These are phyloP conservation scores for Calliopum simillimum DNA, from an alignment of 2,888 invertebrate species.

Conservation along the genomic window DNA sequence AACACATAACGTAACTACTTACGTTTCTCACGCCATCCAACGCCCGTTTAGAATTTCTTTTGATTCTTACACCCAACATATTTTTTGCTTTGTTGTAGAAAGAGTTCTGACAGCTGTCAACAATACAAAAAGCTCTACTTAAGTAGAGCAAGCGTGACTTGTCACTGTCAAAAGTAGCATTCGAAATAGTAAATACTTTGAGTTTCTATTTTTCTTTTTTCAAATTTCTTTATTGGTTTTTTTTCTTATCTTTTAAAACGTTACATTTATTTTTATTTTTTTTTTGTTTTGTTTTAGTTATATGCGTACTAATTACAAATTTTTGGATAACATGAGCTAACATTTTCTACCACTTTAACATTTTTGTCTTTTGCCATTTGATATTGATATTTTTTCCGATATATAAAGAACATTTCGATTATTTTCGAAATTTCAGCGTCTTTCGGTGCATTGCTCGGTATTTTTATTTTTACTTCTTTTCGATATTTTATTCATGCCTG, in stretches of 20 bases:
- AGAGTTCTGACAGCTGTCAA: slow-evolving; percentile 12
- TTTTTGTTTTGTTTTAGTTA: background rate
- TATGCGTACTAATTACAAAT: background rate
- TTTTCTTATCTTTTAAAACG: background rate
- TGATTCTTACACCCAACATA: too few species aligned
- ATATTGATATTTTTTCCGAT: background rate
- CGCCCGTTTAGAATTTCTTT: background rate
- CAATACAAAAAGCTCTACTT: background rate
- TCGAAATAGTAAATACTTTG: background rate
- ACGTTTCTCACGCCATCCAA: slow-evolving; percentile 9
- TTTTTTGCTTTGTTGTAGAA: too few species aligned
- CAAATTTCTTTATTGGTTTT: background rate
- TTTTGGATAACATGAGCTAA: background rate
- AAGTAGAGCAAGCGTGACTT: slow-evolving; percentile 10
- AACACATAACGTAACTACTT: background rate
- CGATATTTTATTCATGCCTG: background rate
- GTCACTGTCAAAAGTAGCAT: background rate
- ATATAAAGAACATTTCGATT: background rate
- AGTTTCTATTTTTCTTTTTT: background rate
- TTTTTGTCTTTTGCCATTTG: background rate
- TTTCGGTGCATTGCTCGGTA: background rate
- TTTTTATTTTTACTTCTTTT: background rate
- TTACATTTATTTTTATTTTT: background rate
- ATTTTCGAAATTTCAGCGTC: background rate
- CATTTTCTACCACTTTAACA: background rate